Evolutionary conservation across 2,888 invertebrate genomes (phyloP), one percentile per base, ranked within the genome.

Genomic region (Macrostomum cliftonense): DNA sequence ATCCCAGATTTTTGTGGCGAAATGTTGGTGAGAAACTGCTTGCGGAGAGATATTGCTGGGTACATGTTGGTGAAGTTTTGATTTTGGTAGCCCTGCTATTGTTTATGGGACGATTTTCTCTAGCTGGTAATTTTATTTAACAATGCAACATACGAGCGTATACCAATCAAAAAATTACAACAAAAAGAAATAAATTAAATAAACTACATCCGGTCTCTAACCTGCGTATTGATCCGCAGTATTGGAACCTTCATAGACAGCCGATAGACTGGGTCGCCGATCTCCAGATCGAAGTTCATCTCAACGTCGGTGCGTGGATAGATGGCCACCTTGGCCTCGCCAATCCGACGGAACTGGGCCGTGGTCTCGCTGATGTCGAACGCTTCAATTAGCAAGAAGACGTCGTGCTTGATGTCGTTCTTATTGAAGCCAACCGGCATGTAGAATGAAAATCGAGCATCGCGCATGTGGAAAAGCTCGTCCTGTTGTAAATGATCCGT

Each of bases 261-360:
- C 48, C 56, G 53, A 52, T 63, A 65, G 57, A 63, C 61, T 50
- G 62, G 56, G 16, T 61, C 60, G 2, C 62, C 64, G 2, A 59
- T 59, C 13, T 56, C 56, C 28, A 58, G 63, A 39, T 54, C 45
- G 37, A 58, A 53, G 51, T 63, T 60, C 46, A 61, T 61, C 37
- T 58, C 52, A 12, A 61, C 61, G 52, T 62, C 62, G 2, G 62
- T 60, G 16, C 63, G 56, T 2, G 65, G 65, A 52, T 63, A 65
- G 40, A 65, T 63, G 49, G 62, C 62, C 54, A 62, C 60, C 50
- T 64, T 65, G 42, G 61, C 63, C 50, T 65, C 65, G 1, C 63
- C 63, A 11, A 59, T 58, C 49, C 19, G 14, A 5, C 14, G 20
- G 43, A n/a, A 16, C 7, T 17, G n/a, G 19, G 43, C 43, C 5